Base-by-base conservation (phyloP, 2,888 invertebrate species). In the Phaedon cochleariae region DNA sequence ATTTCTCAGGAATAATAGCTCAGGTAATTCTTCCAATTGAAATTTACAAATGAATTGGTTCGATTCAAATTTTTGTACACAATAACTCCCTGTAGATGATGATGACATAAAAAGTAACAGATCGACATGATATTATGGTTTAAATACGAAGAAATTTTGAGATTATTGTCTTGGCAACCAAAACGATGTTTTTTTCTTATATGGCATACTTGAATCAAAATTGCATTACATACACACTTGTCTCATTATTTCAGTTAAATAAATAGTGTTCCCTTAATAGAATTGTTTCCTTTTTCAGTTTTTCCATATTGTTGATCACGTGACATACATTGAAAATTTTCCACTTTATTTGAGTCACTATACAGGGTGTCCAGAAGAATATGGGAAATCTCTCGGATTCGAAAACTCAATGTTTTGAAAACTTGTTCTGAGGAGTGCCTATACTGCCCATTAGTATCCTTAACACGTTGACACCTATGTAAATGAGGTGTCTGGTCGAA, bases 251-350 rank as follows among this genome's bases (percentile, higher is more conserved):
- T 83, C 83, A 82, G 80, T 82, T 75, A 80, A 83, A 84, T 83
- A 84, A 83, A 84, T 83, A 84, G 84, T 84, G 84, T 84, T 84
- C 84, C 84, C 84, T 84, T 82, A 72, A 69, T 45, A 53, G 34
- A 59, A n/a, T 37, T 18, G 48, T 72, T 73, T 68, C 64, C 62
- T 68, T 65, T 41, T 12, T 12, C 53, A 34, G n/a, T n/a, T n/a
- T n/a, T n/a, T n/a, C n/a, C n/a, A n/a, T n/a, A n/a, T n/a, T n/a
- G n/a, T n/a, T n/a, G n/a, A n/a, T n/a, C n/a, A n/a, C n/a, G n/a
- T 26, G 26, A 26, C 26, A 26, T 5, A 26, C 7, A 26, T 26
- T 7, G 4, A 26, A 26, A 26, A 26, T 7, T 7, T 26, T 26
- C 3, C 26, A 5, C 7, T 26, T 26, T 26, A 26, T 26, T 26